Evolutionary conservation across 2,113 vertebrate genomes (phyloP).

Genomic region (Neogale vison): DNA sequence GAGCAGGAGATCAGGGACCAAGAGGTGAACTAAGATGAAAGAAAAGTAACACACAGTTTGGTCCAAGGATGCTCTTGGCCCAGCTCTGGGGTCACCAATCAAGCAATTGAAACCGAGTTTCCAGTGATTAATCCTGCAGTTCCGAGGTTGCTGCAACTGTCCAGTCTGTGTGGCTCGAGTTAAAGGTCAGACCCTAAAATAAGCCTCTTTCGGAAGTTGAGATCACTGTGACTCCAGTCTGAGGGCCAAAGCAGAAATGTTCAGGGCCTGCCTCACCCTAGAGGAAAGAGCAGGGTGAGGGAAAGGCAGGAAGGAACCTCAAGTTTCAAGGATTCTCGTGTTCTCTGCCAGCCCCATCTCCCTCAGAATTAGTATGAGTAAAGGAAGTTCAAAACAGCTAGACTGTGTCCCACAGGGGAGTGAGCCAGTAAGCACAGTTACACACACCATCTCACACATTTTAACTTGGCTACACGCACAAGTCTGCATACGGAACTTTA

Average conservation of each 20-base stretch:
- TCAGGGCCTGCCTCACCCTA: neutral
- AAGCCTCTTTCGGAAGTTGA: conserved; percentile 54
- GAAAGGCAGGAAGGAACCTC: neutral
- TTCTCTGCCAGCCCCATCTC: neutral
- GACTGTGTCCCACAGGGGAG: neutral
- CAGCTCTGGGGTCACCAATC: neutral
- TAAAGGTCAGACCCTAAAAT: conserved; percentile 72
- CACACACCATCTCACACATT: neutral
- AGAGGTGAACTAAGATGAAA: neutral
- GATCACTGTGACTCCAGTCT: neutral
- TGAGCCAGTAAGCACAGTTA: neutral
- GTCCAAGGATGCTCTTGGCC: neutral
- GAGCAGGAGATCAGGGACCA: neutral
- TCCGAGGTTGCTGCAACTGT: neutral
- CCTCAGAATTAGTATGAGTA: neutral
- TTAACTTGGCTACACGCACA: neutral
- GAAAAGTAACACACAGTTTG: neutral
- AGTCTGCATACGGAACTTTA: neutral
- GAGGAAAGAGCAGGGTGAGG: neutral
- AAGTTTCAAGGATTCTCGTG: neutral
- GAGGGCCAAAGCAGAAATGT: neutral
- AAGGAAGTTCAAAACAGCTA: neutral
- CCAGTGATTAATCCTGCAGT: conserved; percentile 31
- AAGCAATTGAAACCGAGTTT: neutral
- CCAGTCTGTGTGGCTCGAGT: neutral